Evolutionary conservation across 1,140 invertebrate genomes (phyloP).

Genomic region (Scaptomyza montana): DNA sequence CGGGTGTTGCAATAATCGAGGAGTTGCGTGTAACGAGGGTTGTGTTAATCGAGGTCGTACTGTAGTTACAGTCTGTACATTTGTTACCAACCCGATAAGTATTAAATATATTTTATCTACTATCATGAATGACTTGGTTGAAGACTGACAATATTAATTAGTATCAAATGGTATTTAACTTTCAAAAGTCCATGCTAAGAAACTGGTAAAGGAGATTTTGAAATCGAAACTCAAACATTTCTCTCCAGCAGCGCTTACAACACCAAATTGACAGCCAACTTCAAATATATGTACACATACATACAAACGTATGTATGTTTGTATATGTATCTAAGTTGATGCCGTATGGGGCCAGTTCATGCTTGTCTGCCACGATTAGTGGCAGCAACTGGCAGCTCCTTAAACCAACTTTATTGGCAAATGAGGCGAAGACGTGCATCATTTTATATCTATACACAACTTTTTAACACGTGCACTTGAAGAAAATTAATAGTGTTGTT

Average conservation of each 20-base stretch:
- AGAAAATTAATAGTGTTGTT: not conserved
- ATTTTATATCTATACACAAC: constrained; percentile 20
- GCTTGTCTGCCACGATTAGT: constrained; percentile 72
- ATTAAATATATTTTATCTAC: not conserved
- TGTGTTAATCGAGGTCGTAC: too few species aligned
- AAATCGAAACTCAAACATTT: constrained; percentile 57
- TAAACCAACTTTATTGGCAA: constrained; percentile 68
- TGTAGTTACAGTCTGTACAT: too few species aligned
- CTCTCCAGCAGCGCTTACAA: constrained; percentile 57
- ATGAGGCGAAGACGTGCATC: constrained; percentile 59
- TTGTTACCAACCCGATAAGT: too few species aligned
- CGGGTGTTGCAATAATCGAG: too few species aligned
- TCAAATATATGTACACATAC: constrained; percentile 33
- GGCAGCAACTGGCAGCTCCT: constrained; percentile 55
- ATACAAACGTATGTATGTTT: not conserved
- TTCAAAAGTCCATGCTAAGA: constrained; percentile 5
- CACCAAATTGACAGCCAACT: constrained; percentile 62
- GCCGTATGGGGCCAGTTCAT: constrained; percentile 55
- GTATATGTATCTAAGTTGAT: constrained; percentile 32
- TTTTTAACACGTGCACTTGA: not conserved
- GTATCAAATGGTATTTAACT: not conserved
- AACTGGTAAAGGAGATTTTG: constrained; percentile 22
- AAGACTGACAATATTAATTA: constrained; percentile 12
- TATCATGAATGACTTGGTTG: not conserved
- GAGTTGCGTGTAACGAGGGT: too few species aligned